phyloP scores from a whole-genome alignment of 2,888 invertebrate species.

The Tipula unca region DNA sequence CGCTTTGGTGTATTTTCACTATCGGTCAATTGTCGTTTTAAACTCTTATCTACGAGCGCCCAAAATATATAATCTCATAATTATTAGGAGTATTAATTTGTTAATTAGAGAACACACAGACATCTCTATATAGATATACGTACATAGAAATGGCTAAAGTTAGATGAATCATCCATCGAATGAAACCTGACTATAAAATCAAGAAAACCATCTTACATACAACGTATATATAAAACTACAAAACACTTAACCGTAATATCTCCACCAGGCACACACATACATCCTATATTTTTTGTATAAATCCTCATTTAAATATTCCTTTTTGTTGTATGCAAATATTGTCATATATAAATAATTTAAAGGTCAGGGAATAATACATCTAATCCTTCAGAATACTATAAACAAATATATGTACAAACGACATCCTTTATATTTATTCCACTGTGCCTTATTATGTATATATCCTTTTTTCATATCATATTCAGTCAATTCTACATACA shows the following conservation, averaged over 20 bases:
- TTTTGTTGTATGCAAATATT: not conserved
- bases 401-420: not conserved
- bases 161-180: no score
- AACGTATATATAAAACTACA: not conserved
- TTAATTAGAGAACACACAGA: no score
- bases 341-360: slow-evolving; percentile 17
- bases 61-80: no score
- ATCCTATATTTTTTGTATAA: not conserved
- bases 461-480: not conserved
- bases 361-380: not conserved
- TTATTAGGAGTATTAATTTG: no score
- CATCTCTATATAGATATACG: no score
- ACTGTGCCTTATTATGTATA: not conserved
- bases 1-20: no score
- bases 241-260: not conserved
- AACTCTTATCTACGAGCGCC: no score
- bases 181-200: no score
- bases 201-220: no score
- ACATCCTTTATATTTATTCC: not conserved
- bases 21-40: no score
- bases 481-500: not conserved
- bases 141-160: no score
- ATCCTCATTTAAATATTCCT: not conserved
- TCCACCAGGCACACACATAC: not conserved
- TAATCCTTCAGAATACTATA: not conserved